Percentiles rank a stretch among this genome's conserved stretches.
phyloP scores from a whole-genome alignment of 2,797 vertebrate species.

The Trichosurus vulpecula region DNA sequence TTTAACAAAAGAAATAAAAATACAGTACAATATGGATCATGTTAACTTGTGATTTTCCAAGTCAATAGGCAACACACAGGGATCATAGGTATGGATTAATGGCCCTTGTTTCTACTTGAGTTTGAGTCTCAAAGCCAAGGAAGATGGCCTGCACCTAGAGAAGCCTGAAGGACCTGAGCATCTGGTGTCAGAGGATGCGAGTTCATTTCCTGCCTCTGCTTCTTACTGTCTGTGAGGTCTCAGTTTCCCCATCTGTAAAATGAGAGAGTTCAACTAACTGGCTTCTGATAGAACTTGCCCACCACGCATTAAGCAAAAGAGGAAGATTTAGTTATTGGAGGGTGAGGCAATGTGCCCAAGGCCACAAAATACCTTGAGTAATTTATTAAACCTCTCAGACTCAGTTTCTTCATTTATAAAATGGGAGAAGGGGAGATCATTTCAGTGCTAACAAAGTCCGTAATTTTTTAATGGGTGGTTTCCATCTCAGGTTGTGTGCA shows the following conservation, averaged over 20 bases:
- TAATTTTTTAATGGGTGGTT: neutral
- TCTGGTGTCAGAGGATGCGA: too few relatives aligned
- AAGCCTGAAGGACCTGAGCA: too few relatives aligned
- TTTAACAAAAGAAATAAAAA: neutral
- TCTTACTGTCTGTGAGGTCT: too few relatives aligned
- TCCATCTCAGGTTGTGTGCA: neutral
- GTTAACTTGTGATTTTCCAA: neutral
- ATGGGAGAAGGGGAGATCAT: neutral
- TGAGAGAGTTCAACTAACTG: neutral
- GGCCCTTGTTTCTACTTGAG: too few relatives aligned
- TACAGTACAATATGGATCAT: neutral
- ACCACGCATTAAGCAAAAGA: neutral
- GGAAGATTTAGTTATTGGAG: neutral
- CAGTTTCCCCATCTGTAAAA: neutral
- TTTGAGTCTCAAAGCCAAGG: too few relatives aligned
- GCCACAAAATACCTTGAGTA: neutral
- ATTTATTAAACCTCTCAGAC: neutral
- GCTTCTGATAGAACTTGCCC: neutral
- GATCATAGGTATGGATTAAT: neutral
- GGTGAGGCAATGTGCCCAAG: neutral
- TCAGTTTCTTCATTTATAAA: neutral
- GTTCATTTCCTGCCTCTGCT: too few relatives aligned
- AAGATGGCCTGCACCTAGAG: too few relatives aligned
- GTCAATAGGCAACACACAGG: neutral
- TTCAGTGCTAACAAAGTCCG: neutral